Evolutionary conservation across 2,888 invertebrate species (phyloP), one percentile per base, ranked within the genome.

Genomic region (Cryptophagus acutangulus): DNA sequence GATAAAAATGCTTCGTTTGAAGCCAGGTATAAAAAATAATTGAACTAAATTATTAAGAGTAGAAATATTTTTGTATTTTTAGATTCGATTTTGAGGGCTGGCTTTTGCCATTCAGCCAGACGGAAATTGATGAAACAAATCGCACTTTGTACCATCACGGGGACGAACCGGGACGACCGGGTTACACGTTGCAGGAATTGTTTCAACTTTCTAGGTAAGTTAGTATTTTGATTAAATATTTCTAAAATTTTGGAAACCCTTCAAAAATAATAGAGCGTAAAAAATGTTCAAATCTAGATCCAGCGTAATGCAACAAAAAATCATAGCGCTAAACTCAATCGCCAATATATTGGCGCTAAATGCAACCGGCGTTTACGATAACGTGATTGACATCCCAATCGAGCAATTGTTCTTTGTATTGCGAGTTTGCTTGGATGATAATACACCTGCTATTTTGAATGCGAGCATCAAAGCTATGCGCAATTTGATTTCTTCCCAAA

Each of bases 61-160:
- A 20, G n/a, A 20, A 20, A 20, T 20, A n/a, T n/a, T n/a, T n/a
- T n/a, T n/a, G n/a, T n/a, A n/a, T n/a, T n/a, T n/a, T 28, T 44
- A 71, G 82, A 49, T 92, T 92, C 70, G 82, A 89, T 70, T 90
- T 91, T 65, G 78, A 81, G 51, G 90, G 89, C 2, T 77, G 83
- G 54, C 69, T 91, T 1, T 63, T 89, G 37, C 87, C 89, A 0
- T 89, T 81, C 54, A 73, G 78, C 30, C 79, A 81, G 69, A 46
- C 71, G 70, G 47, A 77, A 74, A 77, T 81, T 55, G 70, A 77
- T 15, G 74, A 76, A 41, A 74, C 73, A 33, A 76, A 77, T 46
- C 65, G 78, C 16, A 83, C 81, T 26, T 73, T 96, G 10, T 92
- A 91, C 67, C 88, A 95, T 66, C 96, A 96, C 68, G 94, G 94